Evolutionary conservation across 2,113 vertebrate species (phyloP).

Genomic region (Psittacara wagleri): DNA sequence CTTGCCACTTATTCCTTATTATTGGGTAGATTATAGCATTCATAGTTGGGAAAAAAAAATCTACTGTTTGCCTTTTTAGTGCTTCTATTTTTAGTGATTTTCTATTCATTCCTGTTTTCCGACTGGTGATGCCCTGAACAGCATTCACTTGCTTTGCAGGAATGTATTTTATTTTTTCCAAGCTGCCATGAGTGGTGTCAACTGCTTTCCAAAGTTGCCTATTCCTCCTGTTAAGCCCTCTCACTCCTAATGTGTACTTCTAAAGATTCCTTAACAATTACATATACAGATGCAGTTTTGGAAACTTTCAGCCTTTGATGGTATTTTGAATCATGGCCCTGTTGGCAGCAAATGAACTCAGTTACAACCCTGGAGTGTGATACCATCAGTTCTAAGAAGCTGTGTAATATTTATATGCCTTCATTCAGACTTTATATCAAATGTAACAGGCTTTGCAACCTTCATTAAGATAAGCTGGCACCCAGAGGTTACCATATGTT

Average conservation of each 20-base stretch:
- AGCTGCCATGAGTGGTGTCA: background rate
- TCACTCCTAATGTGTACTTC: slow-evolving; percentile 47
- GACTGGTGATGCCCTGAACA: background rate
- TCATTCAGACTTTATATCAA: slow-evolving; percentile 68
- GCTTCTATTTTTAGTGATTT: slow-evolving; percentile 51
- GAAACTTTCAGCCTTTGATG: slow-evolving; percentile 58
- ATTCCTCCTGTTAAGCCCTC: background rate
- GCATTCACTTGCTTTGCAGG: background rate
- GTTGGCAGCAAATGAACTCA: slow-evolving; percentile 50
- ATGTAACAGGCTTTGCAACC: slow-evolving; percentile 58
- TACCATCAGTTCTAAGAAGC: slow-evolving; percentile 63
- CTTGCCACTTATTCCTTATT: slow-evolving; percentile 32
- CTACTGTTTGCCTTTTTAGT: background rate
- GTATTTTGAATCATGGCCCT: slow-evolving; percentile 50
- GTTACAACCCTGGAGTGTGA: slow-evolving; percentile 46
- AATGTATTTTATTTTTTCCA: background rate
- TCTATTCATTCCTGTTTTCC: slow-evolving; percentile 5
- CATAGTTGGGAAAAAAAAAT: background rate
- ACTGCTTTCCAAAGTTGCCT: slow-evolving; percentile 23
- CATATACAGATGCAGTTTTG: slow-evolving; percentile 62
- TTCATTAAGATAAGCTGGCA: slow-evolving; percentile 76
- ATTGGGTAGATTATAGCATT: slow-evolving; percentile 11
- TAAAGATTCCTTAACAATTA: slow-evolving; percentile 62
- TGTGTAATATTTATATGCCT: slow-evolving; percentile 67
- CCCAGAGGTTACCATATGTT: slow-evolving; percentile 69